Conservation (phyloP, 1,140 invertebrate genomes). For the Drosophila bocki region DNA sequence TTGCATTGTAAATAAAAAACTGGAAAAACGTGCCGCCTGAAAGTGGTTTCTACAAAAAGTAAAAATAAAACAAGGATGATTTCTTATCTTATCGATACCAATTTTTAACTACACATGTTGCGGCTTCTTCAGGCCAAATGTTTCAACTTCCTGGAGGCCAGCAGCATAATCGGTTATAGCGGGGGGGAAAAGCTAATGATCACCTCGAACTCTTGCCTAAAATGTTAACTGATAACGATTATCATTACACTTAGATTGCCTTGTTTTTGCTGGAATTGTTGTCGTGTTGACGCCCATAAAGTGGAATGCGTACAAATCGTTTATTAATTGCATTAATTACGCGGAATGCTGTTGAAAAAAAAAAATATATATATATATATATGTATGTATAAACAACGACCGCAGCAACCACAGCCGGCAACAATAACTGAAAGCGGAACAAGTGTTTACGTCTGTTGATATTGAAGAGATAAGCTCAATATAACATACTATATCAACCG, state of each 20-base stretch:
- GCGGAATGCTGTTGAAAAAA: constrained; percentile 43
- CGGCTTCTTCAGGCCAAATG: constrained; percentile 19
- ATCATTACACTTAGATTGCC: constrained; percentile 27
- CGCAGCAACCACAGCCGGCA: constrained; percentile 34
- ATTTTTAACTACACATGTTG: constrained; percentile 35
- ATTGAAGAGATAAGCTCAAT: constrained; percentile 49
- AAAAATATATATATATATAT: constrained; percentile 17
- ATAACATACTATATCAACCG: constrained; percentile 12
- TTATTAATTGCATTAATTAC: constrained; percentile 72
- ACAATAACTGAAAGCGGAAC: constrained; percentile 46
- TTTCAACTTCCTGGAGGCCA: constrained; percentile 31
- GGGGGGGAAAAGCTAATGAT: constrained; percentile 24
- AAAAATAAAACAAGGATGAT: not conserved
- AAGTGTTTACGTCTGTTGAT: constrained; percentile 61
- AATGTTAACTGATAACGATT: constrained; percentile 33
- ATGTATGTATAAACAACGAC: constrained; percentile 3
- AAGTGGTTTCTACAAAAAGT: not conserved
- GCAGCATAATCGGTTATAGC: constrained; percentile 2
- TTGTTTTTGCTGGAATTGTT: constrained; percentile 19
- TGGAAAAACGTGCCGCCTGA: constrained; percentile 16
- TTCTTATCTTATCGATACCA: constrained; percentile 30
- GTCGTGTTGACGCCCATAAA: constrained; percentile 41
- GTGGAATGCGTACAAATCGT: constrained; percentile 66
- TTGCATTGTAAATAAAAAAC: constrained; percentile 24
- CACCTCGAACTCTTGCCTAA: constrained; percentile 32